Conservation (phyloP, 2,113 vertebrate species). For the Oenanthe oenanthe region DNA sequence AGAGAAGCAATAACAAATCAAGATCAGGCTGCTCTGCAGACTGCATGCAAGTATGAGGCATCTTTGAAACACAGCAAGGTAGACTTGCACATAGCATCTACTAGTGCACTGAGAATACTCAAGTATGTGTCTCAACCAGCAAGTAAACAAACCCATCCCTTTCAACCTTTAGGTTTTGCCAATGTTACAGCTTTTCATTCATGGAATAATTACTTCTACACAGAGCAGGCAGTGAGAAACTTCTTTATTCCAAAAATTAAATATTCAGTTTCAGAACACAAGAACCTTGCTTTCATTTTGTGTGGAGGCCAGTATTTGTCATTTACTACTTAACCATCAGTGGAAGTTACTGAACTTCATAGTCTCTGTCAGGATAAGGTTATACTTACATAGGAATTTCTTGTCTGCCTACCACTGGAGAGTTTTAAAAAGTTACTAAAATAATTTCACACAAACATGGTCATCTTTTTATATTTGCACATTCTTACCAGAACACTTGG, state of each 20-base stretch:
- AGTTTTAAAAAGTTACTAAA: background rate
- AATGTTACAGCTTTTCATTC: background rate
- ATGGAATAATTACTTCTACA: background rate
- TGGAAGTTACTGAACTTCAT: background rate
- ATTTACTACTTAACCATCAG: background rate
- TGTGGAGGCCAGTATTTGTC: background rate
- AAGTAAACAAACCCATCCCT: background rate
- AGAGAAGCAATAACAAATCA: background rate
- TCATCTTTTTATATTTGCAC: background rate
- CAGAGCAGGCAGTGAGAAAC: constrained; percentile 34
- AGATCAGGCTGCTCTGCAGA: background rate
- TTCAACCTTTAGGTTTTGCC: background rate
- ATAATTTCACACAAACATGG: background rate
- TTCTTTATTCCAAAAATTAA: constrained; percentile 72
- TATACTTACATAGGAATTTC: background rate
- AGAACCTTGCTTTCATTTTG: background rate
- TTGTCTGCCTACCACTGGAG: background rate
- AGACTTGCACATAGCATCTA: background rate
- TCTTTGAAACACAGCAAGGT: background rate
- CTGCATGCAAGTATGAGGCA: fast-evolving
- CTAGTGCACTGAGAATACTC: no score
- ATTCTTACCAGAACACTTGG: background rate
- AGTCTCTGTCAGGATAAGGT: background rate
- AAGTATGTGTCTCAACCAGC: fast-evolving
- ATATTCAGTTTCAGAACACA: background rate